These are phyloP conservation scores for Tanypteryx hageni DNA, from an alignment of 2,888 invertebrate species.

Conservation along the genomic window DNA sequence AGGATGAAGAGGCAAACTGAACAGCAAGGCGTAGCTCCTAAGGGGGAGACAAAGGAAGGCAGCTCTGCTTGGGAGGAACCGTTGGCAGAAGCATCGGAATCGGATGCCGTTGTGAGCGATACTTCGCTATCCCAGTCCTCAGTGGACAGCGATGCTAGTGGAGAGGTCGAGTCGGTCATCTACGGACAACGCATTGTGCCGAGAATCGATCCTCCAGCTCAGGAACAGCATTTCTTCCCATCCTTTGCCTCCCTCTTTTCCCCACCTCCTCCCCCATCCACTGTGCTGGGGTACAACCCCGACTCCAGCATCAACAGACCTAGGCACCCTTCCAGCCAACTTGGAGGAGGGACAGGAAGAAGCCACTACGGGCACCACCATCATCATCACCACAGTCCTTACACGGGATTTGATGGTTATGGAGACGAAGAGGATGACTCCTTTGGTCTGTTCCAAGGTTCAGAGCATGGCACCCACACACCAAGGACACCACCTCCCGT, in stretches of 20 bases:
- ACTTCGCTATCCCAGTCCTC: not conserved
- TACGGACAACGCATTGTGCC: conserved; percentile 9
- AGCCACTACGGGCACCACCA: conserved; percentile 74
- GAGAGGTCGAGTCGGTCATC: not conserved
- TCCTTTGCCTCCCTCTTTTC: conserved; percentile 84
- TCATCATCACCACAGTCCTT: conserved; percentile 68
- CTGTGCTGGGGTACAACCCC: not conserved
- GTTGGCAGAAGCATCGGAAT: conserved; percentile 3
- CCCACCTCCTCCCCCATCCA: conserved; percentile 77
- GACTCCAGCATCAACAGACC: conserved; percentile 47
- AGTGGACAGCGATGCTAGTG: not conserved
- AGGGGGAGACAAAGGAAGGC: not conserved
- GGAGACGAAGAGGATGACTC: conserved; percentile 45
- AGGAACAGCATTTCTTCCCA: conserved; percentile 81
- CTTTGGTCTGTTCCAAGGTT: conserved; percentile 60
- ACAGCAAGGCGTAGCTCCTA: not conserved
- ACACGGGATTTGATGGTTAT: conserved; percentile 64
- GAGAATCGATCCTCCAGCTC: conserved; percentile 63
- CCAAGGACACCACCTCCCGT: conserved; percentile 45
- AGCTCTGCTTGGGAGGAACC: not conserved
- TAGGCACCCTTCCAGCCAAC: not conserved
- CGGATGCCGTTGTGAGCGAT: not conserved
- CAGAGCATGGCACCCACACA: conserved; percentile 51
- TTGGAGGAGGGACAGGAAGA: not conserved
- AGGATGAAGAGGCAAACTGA: not conserved